Percentiles rank a stretch among this genome's conserved stretches.
Evolutionary conservation across 2,113 vertebrate genomes (phyloP).

Genomic region (Coregonus clupeaformis): DNA sequence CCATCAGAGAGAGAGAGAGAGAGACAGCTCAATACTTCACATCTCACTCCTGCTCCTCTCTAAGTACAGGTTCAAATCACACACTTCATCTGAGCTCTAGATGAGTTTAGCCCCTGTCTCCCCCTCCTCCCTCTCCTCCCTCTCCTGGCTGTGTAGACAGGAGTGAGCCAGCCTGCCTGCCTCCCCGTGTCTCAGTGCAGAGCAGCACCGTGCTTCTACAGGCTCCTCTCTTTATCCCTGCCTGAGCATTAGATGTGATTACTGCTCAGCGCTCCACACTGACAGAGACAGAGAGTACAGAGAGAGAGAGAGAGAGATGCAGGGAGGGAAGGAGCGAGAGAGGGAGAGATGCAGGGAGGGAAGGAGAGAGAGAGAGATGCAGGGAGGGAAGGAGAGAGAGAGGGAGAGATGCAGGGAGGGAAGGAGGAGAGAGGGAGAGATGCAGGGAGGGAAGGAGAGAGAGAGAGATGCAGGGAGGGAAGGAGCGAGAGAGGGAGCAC

Average conservation of each 20-base stretch:
- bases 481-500: conserved; percentile 3
- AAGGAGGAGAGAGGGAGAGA: conserved; percentile 29
- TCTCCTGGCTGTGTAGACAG: conserved; percentile 7
- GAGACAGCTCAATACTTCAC: conserved; percentile 38
- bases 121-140: conserved; percentile 46
- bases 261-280: conserved; percentile 76
- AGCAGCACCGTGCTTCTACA: background rate
- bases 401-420: too few relatives aligned
- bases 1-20: conserved; percentile 1
- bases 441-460: background rate
- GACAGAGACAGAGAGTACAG: conserved; percentile 74
- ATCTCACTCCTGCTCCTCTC: conserved; percentile 65
- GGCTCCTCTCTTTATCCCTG: conserved; percentile 46
- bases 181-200: background rate
- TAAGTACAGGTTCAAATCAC: conserved; percentile 68
- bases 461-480: background rate
- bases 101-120: conserved; percentile 66
- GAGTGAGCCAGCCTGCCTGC: background rate
- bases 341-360: conserved; percentile 26
- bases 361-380: conserved; percentile 9
- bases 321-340: conserved; percentile 51
- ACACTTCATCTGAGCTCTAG: conserved; percentile 68
- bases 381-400: conserved; percentile 53
- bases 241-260: conserved; percentile 82
- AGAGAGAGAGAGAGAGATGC: conserved; percentile 62